Conservation (phyloP, 2,888 invertebrate species). For the Notodromas monacha region DNA sequence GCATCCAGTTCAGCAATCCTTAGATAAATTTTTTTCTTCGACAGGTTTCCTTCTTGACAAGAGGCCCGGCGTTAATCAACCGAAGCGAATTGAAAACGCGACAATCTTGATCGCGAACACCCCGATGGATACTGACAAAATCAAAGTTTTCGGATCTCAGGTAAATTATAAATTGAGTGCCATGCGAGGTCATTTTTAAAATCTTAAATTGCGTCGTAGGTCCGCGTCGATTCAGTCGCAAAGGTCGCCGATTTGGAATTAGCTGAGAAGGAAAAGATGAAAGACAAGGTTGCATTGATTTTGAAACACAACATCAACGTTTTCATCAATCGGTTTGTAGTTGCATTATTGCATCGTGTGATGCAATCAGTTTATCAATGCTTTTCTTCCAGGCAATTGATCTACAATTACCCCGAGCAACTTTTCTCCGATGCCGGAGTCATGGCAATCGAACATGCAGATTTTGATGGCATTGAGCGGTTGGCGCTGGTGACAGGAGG, state of each 20-base stretch:
- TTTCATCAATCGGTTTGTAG: slow-evolving; percentile 52
- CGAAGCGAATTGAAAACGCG: slow-evolving; percentile 73
- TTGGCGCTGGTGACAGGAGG: slow-evolving; percentile 86
- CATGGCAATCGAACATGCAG: slow-evolving; percentile 99
- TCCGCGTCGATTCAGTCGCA: slow-evolving; percentile 22
- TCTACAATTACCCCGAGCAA: slow-evolving; percentile 99
- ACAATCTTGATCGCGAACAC: slow-evolving; percentile 93
- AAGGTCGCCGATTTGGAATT: slow-evolving; percentile 85
- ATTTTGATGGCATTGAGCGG: slow-evolving; percentile 94
- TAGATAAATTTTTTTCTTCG: slow-evolving; percentile 8
- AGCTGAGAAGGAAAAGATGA: slow-evolving; percentile 98
- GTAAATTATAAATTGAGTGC: slow-evolving; percentile 73
- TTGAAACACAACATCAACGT: slow-evolving; percentile 77
- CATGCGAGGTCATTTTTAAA: slow-evolving; percentile 27
- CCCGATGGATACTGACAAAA: slow-evolving; percentile 98
- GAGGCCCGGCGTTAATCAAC: slow-evolving; percentile 86
- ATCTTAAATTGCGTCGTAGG: too few species aligned
- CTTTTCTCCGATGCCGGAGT: slow-evolving; percentile 87
- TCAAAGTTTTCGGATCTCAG: slow-evolving; percentile 85
- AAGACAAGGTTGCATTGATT: slow-evolving; percentile 89
- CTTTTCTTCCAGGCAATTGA: slow-evolving; percentile 36
- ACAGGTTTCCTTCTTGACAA: slow-evolving; percentile 67
- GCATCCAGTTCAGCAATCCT: neutral
- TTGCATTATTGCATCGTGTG: neutral
- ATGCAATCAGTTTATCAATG: neutral